Evolutionary conservation across 1,140 invertebrate species (phyloP), one percentile per base, ranked within the genome.

Genomic region (Propsilocerus akamusi): DNA sequence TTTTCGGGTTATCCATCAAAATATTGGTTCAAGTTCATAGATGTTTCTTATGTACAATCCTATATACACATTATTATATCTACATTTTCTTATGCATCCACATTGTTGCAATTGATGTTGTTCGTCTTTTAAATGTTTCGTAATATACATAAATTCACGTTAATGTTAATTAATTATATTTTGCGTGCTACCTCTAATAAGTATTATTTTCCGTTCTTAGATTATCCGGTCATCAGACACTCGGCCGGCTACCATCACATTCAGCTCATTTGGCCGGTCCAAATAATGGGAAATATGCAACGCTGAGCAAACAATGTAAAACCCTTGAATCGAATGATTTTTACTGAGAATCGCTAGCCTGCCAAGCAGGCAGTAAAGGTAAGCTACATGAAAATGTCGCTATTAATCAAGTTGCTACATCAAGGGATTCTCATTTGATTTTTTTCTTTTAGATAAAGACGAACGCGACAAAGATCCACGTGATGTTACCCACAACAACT

Each of bases 281-380:
- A 23, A 78, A 78, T 67, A 78, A 78, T 74, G 79, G 82, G 68
- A 85, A 86, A 75, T 86, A 86, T 75, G 83, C 83, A 67, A 87
- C 88, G 71, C 71, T 92, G 64, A 89, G 84, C 77, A 90, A 89
- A 71, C 86, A 90, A 69, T 92, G 88, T 77, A 92, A 92, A 70
- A 92, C 88, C 51, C 72, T 91, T n/a, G 88, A 91, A 70, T 86
- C 86, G 46, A 87, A 80, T 59, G 87, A 92, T 71, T 92, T 91
- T 69, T 92, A 92, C 83, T 92, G 84, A 88, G 83, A 77, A 64
- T 75, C 72, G 71, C 69, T 72, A 67, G 73, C 72, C 71, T 72
- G 71, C 71, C 71, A 54, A 54, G 69, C 69, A 65, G 65, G 62
- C 66, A 66, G 58, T 60, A 64, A 55, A 52, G 57, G 58, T 63